Evolutionary conservation across 2,888 invertebrate species (phyloP).

Genomic region (Molorchus minor): DNA sequence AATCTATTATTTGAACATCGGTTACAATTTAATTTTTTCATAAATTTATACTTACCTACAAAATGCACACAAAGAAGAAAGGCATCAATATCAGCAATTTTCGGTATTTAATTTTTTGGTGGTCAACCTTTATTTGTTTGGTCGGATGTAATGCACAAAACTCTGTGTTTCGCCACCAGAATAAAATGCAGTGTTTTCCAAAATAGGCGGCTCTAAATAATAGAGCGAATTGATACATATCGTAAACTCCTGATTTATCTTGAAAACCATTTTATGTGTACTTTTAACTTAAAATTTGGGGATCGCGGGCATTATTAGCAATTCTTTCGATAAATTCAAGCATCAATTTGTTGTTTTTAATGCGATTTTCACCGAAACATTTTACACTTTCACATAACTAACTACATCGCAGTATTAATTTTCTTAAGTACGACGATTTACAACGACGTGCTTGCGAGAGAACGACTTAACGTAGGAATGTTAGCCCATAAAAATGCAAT

Average conservation of each 20-base stretch:
- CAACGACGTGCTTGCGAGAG: slow-evolving; percentile 44
- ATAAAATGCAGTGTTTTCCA: no score
- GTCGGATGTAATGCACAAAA: no score
- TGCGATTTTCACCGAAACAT: slow-evolving; percentile 35
- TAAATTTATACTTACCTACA: no score
- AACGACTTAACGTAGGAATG: slow-evolving; percentile 50
- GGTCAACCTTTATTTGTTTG: no score
- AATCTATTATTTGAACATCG: no score
- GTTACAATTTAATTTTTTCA: no score
- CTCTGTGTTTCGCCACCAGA: no score
- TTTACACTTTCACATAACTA: slow-evolving; percentile 40
- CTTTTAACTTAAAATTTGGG: not conserved
- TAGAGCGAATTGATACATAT: no score
- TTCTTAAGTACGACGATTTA: slow-evolving; percentile 52
- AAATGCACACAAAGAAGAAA: no score
- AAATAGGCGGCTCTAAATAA: no score
- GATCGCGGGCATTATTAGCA: slow-evolving; percentile 18
- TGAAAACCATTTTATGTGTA: not conserved
- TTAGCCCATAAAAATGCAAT: slow-evolving; percentile 55
- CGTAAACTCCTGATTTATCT: not conserved
- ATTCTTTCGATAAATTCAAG: slow-evolving; percentile 15
- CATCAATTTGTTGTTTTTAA: slow-evolving; percentile 35
- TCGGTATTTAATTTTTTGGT: no score
- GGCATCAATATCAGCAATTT: no score
- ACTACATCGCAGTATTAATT: slow-evolving; percentile 48